Conservation (phyloP, 2,888 invertebrate genomes). For the Serrognathus titanus region DNA sequence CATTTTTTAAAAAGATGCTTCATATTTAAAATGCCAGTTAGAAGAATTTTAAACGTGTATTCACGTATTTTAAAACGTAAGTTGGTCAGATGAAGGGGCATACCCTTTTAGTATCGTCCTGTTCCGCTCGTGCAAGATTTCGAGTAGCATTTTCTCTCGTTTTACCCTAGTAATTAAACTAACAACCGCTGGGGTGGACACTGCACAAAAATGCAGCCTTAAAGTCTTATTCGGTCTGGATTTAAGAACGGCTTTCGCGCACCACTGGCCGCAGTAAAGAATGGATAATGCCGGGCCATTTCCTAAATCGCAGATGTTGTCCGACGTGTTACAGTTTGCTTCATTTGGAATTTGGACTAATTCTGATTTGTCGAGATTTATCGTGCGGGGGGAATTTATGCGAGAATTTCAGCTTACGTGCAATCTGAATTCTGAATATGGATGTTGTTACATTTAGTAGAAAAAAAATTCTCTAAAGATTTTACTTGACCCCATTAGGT, state of each 20-base stretch:
- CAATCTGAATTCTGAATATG: background rate
- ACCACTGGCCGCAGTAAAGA: slow-evolving; percentile 25
- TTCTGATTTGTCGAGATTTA: slow-evolving; percentile 17
- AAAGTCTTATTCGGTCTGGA: slow-evolving; percentile 37
- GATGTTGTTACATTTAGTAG: background rate
- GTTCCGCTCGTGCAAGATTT: slow-evolving; percentile 32
- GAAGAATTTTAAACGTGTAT: too few relatives aligned
- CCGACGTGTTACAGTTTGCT: slow-evolving; percentile 25
- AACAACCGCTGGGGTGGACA: slow-evolving; percentile 44
- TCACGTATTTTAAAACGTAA: too few relatives aligned
- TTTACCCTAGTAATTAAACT: slow-evolving; percentile 47
- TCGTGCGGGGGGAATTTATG: slow-evolving; percentile 8
- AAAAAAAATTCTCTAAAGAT: too few relatives aligned
- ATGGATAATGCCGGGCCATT: slow-evolving; percentile 30
- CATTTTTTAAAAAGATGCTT: too few relatives aligned
- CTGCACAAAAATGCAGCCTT: slow-evolving; percentile 39
- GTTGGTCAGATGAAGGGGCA: background rate
- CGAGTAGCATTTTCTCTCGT: slow-evolving; percentile 33
- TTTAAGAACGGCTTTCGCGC: slow-evolving; percentile 38
- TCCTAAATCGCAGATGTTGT: slow-evolving; percentile 29
- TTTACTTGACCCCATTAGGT: too few relatives aligned
- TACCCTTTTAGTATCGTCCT: slow-evolving; percentile 11
- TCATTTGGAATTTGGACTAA: slow-evolving; percentile 9
- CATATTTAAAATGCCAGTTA: too few relatives aligned
- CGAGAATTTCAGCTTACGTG: slow-evolving; percentile 7